Conservation (phyloP, 2,888 invertebrate genomes). For the Calephelis perditalis region DNA sequence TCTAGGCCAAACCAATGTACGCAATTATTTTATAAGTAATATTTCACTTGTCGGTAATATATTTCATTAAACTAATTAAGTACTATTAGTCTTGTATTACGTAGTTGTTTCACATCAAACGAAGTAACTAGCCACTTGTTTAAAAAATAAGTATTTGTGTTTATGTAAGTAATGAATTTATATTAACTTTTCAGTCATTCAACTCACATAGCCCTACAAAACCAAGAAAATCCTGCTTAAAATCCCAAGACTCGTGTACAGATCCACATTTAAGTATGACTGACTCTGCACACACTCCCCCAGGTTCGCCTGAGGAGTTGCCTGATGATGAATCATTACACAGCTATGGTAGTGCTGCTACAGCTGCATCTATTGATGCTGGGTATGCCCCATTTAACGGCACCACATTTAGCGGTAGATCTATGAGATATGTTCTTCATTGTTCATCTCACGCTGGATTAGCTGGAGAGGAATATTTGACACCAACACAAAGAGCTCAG, state of each 20-base stretch:
- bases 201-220: conserved; percentile 58
- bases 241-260: conserved; percentile 52
- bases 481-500: conserved; percentile 92
- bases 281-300: conserved; percentile 77
- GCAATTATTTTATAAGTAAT: no score
- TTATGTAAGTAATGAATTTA: conserved; percentile 8
- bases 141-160: background rate
- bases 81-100: no score
- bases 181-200: conserved; percentile 60
- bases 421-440: conserved; percentile 89
- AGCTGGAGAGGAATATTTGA: conserved; percentile 89
- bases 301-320: conserved; percentile 80
- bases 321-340: conserved; percentile 88
- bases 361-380: conserved; percentile 89
- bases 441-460: conserved; percentile 88
- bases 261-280: conserved; percentile 61
- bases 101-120: no score
- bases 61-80: no score
- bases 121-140: background rate
- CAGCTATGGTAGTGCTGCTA: conserved; percentile 88
- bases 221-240: conserved; percentile 59
- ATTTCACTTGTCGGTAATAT: no score
- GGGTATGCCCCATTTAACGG: conserved; percentile 88
- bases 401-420: conserved; percentile 83
- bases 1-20: conserved; percentile 5